phyloP scores from a whole-genome alignment of 2,113 vertebrate genomes.

The Pristiophorus japonicus region DNA sequence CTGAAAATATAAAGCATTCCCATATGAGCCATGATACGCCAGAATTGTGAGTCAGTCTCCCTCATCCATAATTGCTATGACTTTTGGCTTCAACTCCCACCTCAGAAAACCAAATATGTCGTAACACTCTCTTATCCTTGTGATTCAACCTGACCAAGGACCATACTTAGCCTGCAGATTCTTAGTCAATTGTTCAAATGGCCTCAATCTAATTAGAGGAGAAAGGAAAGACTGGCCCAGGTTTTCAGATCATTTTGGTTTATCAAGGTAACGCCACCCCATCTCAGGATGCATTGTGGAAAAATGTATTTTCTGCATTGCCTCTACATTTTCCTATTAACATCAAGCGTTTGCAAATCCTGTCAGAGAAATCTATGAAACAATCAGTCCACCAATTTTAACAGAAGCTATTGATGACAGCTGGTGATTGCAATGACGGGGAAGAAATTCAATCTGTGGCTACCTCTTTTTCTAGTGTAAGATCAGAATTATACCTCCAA shows the following conservation, averaged over 20 bases:
- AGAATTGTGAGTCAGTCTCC: neutral
- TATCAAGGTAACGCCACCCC: neutral
- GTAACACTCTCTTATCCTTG: neutral
- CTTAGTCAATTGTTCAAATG: neutral
- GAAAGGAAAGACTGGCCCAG: neutral
- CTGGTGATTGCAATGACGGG: neutral
- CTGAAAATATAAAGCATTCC: neutral
- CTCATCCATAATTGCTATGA: neutral
- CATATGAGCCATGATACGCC: neutral
- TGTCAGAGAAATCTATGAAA: neutral
- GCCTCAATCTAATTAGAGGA: neutral
- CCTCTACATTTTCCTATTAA: neutral
- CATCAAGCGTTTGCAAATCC: neutral
- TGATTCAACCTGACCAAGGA: neutral
- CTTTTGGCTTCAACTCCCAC: neutral
- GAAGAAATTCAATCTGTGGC: neutral
- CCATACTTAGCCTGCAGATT: neutral
- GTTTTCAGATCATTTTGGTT: conserved; percentile 6
- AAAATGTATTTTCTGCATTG: neutral
- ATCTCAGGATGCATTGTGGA: neutral
- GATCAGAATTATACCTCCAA: neutral
- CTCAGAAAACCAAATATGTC: neutral
- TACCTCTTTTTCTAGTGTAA: neutral
- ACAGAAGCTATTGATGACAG: neutral
- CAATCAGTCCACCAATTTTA: neutral